A percentile compares a stretch with the other conserved stretches of the same genome.
Evolutionary conservation across 2,113 vertebrate species (phyloP).

Genomic region (Passer domesticus): DNA sequence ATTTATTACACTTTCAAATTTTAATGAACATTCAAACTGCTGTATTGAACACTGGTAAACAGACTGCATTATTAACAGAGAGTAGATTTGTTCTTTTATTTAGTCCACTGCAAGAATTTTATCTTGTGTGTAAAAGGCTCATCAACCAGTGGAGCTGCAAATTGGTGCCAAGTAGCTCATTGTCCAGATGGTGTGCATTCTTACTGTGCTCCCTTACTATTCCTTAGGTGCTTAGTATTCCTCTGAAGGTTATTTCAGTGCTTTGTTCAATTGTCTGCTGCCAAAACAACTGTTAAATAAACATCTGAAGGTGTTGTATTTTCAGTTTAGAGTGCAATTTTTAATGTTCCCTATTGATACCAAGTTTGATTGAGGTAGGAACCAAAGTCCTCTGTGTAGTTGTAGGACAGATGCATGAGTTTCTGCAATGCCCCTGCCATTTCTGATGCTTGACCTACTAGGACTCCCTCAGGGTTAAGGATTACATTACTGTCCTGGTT

Average conservation of each 20-base stretch:
- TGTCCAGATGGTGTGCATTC: constrained; percentile 17
- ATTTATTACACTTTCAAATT: neutral
- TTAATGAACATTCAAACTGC: neutral
- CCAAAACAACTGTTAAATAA: constrained; percentile 49
- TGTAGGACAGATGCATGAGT: neutral
- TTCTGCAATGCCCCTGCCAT: neutral
- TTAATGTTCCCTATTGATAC: neutral
- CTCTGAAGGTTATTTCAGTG: neutral
- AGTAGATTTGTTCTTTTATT: neutral
- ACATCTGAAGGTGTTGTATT: neutral
- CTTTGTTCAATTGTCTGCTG: neutral
- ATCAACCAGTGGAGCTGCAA: neutral
- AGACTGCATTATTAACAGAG: neutral
- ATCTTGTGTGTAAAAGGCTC: neutral
- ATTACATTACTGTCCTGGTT: neutral
- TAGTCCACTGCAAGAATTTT: neutral
- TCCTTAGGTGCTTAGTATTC: constrained; percentile 11
- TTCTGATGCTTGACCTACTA: neutral
- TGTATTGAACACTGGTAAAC: neutral
- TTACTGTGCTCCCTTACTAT: neutral
- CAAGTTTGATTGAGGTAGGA: neutral
- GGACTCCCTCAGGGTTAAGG: neutral
- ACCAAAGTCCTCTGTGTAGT: neutral
- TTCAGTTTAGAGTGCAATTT: constrained; percentile 4
- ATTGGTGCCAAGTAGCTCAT: neutral